Conservation (phyloP, 2,888 invertebrate species). For the Dolomedes plantarius region DNA sequence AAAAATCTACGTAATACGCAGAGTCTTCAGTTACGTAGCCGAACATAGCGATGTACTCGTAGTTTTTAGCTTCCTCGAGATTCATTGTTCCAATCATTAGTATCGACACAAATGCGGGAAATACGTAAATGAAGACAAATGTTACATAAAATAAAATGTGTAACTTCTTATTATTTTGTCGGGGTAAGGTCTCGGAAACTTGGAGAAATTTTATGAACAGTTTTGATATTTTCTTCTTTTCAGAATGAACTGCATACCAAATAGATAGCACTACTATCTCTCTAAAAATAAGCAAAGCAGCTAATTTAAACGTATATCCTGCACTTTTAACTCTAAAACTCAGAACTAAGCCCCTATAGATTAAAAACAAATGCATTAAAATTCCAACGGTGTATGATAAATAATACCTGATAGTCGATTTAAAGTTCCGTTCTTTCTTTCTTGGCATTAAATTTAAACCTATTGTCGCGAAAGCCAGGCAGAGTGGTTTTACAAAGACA, state of each 20-base stretch:
- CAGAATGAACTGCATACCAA: constrained; percentile 9
- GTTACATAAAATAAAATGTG: background rate
- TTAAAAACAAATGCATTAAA: constrained; percentile 33
- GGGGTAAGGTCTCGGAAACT: background rate
- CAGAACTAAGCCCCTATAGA: constrained; percentile 20
- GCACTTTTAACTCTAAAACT: background rate
- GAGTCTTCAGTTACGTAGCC: background rate
- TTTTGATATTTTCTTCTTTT: constrained; percentile 19
- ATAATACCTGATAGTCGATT: background rate
- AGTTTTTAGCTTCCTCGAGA: constrained; percentile 15
- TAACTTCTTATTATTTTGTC: background rate
- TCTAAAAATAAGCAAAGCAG: background rate
- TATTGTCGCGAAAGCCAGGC: background rate
- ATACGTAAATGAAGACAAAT: background rate
- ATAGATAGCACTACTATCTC: constrained; percentile 29
- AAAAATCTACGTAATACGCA: background rate
- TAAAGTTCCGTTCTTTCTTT: background rate
- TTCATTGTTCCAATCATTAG: background rate
- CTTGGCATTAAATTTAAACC: background rate
- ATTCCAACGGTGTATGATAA: constrained; percentile 1
- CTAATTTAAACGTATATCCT: constrained; percentile 23
- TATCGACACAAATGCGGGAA: background rate
- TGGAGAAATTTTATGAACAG: background rate
- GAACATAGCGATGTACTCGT: constrained; percentile 25
- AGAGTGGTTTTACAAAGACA: background rate